phyloP scores from a whole-genome alignment of 2,888 invertebrate species.

The Drosophila suboccidentalis region DNA sequence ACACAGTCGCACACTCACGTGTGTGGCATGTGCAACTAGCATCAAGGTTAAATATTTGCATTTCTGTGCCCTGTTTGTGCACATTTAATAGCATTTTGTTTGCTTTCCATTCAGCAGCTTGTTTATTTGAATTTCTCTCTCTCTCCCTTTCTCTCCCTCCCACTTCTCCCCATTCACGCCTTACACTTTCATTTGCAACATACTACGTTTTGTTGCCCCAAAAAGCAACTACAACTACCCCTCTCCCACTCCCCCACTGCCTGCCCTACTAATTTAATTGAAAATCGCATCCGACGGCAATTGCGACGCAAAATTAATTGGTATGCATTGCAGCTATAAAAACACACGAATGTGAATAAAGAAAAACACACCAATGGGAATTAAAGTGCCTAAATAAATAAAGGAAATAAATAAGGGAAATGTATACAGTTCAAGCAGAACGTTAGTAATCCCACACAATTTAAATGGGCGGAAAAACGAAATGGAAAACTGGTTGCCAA shows the following conservation, averaged over 20 bases:
- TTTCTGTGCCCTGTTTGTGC: constrained; percentile 45
- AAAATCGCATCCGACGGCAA: constrained; percentile 41
- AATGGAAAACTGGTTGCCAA: not conserved
- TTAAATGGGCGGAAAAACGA: not conserved
- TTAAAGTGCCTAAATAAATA: constrained; percentile 39
- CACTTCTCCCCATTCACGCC: not conserved
- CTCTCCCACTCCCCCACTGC: not conserved
- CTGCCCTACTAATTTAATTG: constrained; percentile 60
- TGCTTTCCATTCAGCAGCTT: constrained; percentile 48
- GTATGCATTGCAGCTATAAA: constrained; percentile 36
- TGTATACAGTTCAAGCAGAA: constrained; percentile 20
- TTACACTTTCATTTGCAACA: constrained; percentile 36
- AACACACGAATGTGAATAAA: constrained; percentile 19
- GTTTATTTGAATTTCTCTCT: constrained; percentile 24
- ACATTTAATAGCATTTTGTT: constrained; percentile 49
- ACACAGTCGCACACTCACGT: constrained; percentile 3
- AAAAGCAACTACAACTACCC: constrained; percentile 8
- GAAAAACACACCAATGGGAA: constrained; percentile 34
- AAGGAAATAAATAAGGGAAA: constrained; percentile 8
- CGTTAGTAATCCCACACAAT: constrained; percentile 11
- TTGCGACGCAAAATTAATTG: constrained; percentile 59
- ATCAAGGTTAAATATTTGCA: constrained; percentile 79
- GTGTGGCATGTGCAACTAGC: constrained; percentile 57
- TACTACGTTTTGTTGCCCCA: constrained; percentile 29
- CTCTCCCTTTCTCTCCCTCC: not conserved